Conservation (phyloP, 2,797 vertebrate genomes). For the Nasua narica region DNA sequence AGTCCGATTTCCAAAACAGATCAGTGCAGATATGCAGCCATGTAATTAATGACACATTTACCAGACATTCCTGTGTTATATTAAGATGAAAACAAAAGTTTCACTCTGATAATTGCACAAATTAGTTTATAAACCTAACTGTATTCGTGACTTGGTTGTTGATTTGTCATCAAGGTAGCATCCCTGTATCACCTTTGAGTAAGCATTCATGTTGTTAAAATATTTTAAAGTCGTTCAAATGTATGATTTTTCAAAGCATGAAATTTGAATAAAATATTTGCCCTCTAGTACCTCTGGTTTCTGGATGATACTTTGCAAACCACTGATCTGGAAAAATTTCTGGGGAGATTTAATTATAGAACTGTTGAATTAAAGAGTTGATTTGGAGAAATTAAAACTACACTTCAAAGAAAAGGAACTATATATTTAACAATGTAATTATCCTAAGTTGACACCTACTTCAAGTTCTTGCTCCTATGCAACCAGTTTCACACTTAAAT, state of each 20-base stretch:
- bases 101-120: neutral
- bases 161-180: neutral
- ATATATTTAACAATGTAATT: neutral
- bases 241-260: neutral
- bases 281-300: neutral
- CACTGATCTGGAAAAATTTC: neutral
- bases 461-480: neutral
- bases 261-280: conserved; percentile 34
- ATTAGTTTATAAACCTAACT: neutral
- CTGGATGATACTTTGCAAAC: neutral
- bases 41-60: neutral
- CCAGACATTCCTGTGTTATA: neutral
- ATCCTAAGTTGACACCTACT: neutral
- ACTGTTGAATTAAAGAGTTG: neutral
- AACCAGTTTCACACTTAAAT: neutral
- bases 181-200: neutral
- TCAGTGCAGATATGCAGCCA: neutral
- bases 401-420: neutral
- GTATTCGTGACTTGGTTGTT: neutral
- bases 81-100: neutral
- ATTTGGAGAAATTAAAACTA: neutral
- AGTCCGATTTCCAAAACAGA: neutral
- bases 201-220: neutral
- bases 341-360: neutral
- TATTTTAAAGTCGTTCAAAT: neutral